Conservation (phyloP, 2,113 vertebrate genomes). For the Calypte anna region DNA sequence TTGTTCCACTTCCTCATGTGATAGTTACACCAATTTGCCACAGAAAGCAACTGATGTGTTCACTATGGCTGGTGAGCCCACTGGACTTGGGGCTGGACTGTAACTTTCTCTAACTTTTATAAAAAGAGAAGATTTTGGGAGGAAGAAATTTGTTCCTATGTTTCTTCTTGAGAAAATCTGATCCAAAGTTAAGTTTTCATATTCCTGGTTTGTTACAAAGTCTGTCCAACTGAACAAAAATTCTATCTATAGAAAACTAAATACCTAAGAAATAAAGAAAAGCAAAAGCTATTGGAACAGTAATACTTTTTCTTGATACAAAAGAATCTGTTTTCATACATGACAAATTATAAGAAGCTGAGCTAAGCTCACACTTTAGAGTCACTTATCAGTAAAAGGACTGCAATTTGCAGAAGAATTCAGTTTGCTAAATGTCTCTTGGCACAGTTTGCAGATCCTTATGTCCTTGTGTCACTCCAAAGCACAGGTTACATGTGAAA, state of each 20-base stretch:
- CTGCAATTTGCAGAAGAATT: neutral
- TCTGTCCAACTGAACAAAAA: neutral
- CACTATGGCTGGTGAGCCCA: too few relatives aligned
- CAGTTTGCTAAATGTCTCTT: neutral
- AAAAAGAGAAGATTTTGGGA: neutral
- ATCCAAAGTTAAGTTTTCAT: neutral
- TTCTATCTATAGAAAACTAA: neutral
- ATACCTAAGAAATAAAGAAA: neutral
- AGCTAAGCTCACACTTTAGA: neutral
- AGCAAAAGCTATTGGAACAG: neutral
- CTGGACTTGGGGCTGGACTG: neutral
- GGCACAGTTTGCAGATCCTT: neutral
- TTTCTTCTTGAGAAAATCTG: neutral
- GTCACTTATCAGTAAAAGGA: neutral
- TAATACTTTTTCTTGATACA: neutral
- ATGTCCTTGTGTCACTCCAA: neutral
- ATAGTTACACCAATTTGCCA: neutral
- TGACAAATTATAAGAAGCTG: neutral
- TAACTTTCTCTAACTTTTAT: neutral
- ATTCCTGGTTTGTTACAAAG: neutral
- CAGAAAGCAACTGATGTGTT: neutral
- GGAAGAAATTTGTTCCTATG: neutral
- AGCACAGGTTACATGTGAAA: rapidly evolving
- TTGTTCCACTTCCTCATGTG: neutral
- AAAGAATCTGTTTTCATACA: neutral